Conservation (phyloP, 2,797 vertebrate genomes). For the Sardinella longiceps region DNA sequence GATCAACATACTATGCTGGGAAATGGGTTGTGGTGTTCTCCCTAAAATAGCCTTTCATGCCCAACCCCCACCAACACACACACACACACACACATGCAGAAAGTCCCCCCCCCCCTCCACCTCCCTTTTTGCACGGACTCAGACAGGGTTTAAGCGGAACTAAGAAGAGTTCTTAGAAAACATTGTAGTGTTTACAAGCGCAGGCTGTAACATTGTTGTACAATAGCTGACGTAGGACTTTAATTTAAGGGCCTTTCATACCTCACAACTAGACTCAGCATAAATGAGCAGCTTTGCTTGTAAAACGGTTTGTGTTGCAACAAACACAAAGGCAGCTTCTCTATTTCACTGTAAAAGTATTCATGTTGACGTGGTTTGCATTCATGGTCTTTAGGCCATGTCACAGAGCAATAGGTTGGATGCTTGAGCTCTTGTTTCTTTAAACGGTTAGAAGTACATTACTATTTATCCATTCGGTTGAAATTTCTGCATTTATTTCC, state of each 20-base stretch:
- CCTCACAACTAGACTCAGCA: constrained; percentile 67
- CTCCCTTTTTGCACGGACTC: not conserved
- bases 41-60: not conserved
- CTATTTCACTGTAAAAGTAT: constrained; percentile 68
- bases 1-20: not conserved
- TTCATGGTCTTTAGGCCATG: constrained; percentile 34
- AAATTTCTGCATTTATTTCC: constrained; percentile 67
- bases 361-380: constrained; percentile 68
- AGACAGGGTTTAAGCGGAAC: not conserved
- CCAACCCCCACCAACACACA: no score
- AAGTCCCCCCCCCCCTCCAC: not conserved
- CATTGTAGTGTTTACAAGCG: constrained; percentile 19
- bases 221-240: not conserved
- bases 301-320: constrained; percentile 34
- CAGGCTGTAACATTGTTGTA: constrained; percentile 7
- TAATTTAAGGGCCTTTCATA: constrained; percentile 61
- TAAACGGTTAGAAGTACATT: constrained; percentile 54
- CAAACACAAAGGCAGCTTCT: constrained; percentile 72
- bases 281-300: constrained; percentile 40
- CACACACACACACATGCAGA: no score
- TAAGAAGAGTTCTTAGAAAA: not conserved
- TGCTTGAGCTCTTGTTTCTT: constrained; percentile 41
- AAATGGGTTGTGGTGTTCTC: not conserved
- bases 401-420: constrained; percentile 50
- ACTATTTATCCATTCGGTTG: constrained; percentile 67